Evolutionary conservation across 1,140 invertebrate species (phyloP).

Genomic region (Drosophila pectinifera): DNA sequence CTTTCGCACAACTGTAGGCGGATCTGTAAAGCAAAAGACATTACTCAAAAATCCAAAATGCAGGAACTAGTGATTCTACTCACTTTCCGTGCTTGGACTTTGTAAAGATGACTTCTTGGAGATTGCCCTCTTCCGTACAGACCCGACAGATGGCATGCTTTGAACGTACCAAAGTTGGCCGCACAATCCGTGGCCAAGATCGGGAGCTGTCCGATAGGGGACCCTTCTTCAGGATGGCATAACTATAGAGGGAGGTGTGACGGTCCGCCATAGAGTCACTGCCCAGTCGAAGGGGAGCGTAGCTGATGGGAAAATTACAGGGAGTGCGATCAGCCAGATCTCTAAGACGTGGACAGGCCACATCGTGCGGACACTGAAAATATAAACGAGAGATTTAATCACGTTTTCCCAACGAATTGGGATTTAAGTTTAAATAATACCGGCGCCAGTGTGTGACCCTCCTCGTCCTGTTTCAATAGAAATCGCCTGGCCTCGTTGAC

Average conservation of each 20-base stretch:
- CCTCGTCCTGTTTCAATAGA: conserved; percentile 85
- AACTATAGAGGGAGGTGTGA: conserved; percentile 88
- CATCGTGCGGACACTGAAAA: conserved; percentile 92
- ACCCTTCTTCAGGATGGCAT: conserved; percentile 93
- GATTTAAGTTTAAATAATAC: conserved; percentile 86
- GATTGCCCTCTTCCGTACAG: conserved; percentile 90
- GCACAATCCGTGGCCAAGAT: conserved; percentile 92
- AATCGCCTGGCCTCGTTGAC: conserved; percentile 92
- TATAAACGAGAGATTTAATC: neutral
- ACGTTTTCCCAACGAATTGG: too few species aligned
- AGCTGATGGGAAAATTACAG: conserved; percentile 91
- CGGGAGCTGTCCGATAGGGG: conserved; percentile 85
- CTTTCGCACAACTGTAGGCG: conserved; percentile 89
- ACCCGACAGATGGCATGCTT: conserved; percentile 91
- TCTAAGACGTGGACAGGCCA: conserved; percentile 88
- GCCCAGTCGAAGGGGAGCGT: conserved; percentile 86
- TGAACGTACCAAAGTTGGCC: conserved; percentile 88
- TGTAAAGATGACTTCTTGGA: conserved; percentile 92
- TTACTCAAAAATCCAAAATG: neutral
- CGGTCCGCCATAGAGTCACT: conserved; percentile 79
- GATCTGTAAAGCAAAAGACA: conserved; percentile 84
- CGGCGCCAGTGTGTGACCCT: conserved; percentile 90
- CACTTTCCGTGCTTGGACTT: conserved; percentile 90
- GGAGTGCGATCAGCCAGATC: conserved; percentile 87
- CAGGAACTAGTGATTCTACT: conserved; percentile 8